Evolutionary conservation across 2,113 vertebrate genomes (phyloP), one percentile per base, ranked within the genome.

Genomic region (Oxyura jamaicensis): DNA sequence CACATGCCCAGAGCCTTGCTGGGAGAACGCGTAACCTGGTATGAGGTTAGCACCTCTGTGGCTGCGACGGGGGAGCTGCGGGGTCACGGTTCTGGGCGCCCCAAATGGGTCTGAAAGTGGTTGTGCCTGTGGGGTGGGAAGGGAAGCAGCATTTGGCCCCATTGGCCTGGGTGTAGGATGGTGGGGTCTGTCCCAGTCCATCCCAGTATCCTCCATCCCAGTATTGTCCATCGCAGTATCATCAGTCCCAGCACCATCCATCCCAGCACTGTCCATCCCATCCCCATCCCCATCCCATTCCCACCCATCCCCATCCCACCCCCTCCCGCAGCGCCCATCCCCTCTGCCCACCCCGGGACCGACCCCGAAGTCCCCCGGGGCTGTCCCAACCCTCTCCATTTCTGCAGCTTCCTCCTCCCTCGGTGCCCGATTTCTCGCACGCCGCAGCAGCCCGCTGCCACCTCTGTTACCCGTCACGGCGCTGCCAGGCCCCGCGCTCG

Each of bases 391-490:
- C 26, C n/a, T 12, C 88, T 29, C 28, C 6, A 17, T 50, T 78
- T 62, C 26, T 59, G n/a, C 58, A 36, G 13, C 17, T 41, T 65
- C 18, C 62, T 63, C 60, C 60, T 17, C 26, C 60, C 60, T 11
- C 1, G 3, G 39, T 11, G 8, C 5, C 46, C 0, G 1, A 0
- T 59, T 26, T 25, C 69, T 33, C 41, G 11, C 4, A 3, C 1
- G 3, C 53, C 8, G 3, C 55, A 63, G 84, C 52, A 78, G 28
- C 73, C 39, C 21, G 0, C n/a, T 88, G 46, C 13, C 81, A 65
- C 85, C 42, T 93, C 76, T 84, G 69, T 41, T 52, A 80, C 12
- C 72, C 29, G 50, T 82, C 84, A 26, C 3, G 0, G 14, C 3
- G 4, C 74, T 90, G 74, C 79, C 80, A 20, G 52, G 60, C 28